Percentiles rank a stretch among this genome's conserved stretches.
Evolutionary conservation across 2,113 vertebrate genomes (phyloP).

Genomic region (Crocuta crocuta): DNA sequence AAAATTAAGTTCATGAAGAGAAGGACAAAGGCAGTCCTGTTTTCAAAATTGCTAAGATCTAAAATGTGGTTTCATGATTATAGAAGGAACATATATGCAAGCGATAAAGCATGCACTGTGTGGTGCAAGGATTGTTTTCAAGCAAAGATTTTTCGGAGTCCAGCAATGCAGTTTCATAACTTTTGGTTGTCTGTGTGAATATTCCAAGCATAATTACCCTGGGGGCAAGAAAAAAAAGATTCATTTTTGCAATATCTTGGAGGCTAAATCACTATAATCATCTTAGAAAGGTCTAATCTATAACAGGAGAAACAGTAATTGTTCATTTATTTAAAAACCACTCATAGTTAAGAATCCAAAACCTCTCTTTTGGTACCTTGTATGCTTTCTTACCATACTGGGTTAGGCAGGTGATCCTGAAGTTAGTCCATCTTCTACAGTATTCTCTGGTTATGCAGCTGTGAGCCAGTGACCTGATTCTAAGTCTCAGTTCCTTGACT

Average conservation of each 20-base stretch:
- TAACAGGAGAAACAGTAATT: not conserved
- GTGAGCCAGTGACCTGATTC: not conserved
- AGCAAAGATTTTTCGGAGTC: not conserved
- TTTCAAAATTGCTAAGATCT: not conserved
- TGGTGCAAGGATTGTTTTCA: not conserved
- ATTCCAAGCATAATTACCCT: not conserved
- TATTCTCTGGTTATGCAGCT: fast-evolving
- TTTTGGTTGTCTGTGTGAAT: not conserved
- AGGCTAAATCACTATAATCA: not conserved
- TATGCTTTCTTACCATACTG: not conserved
- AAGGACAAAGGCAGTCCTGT: constrained; percentile 7
- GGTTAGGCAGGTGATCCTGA: not conserved
- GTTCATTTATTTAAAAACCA: not conserved
- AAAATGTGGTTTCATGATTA: not conserved
- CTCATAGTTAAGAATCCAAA: not conserved
- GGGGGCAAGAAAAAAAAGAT: not conserved
- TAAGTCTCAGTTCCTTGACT: not conserved
- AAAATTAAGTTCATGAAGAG: not conserved
- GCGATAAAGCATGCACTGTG: not conserved
- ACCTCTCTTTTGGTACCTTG: not conserved
- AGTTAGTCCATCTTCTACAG: too few relatives aligned
- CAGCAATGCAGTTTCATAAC: not conserved
- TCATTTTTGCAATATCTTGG: not conserved
- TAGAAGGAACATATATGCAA: not conserved
- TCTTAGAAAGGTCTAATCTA: not conserved